Conservation (phyloP, 2,797 vertebrate species). For the Schizopygopsis malacanthus region DNA sequence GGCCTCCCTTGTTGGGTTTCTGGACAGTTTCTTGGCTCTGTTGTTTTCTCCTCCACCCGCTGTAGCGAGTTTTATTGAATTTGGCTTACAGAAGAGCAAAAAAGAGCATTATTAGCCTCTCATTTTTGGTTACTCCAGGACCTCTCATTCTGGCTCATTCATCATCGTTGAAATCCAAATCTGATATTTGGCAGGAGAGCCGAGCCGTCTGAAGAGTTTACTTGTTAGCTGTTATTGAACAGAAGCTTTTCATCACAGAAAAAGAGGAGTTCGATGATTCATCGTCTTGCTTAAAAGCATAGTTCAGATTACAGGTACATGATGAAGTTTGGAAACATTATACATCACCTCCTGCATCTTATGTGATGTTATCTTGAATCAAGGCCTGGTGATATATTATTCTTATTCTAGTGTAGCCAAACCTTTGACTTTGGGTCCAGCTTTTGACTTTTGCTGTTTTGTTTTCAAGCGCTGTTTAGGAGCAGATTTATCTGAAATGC, state of each 20-base stretch:
- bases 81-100: constrained; percentile 11
- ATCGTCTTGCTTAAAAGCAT: neutral
- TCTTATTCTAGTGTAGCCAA: neutral
- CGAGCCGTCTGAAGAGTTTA: neutral
- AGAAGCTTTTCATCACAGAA: neutral
- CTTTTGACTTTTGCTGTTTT: neutral
- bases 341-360: neutral
- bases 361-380: neutral
- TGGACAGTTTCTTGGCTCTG: constrained; percentile 15
- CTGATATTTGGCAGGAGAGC: neutral
- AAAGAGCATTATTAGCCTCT: constrained; percentile 12
- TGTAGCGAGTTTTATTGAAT: constrained; percentile 3
- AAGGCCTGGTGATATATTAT: neutral
- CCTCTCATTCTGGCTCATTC: neutral
- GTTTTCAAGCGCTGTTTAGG: neutral
- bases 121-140: neutral
- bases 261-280: neutral
- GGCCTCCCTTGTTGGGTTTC: neutral
- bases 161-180: neutral
- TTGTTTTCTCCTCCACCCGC: neutral
- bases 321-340: neutral
- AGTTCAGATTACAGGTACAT: neutral
- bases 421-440: neutral
- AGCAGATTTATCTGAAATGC: neutral
- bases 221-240: neutral